Evolutionary conservation across 1,140 invertebrate species (phyloP).

Genomic region (Parapsyche elsis): DNA sequence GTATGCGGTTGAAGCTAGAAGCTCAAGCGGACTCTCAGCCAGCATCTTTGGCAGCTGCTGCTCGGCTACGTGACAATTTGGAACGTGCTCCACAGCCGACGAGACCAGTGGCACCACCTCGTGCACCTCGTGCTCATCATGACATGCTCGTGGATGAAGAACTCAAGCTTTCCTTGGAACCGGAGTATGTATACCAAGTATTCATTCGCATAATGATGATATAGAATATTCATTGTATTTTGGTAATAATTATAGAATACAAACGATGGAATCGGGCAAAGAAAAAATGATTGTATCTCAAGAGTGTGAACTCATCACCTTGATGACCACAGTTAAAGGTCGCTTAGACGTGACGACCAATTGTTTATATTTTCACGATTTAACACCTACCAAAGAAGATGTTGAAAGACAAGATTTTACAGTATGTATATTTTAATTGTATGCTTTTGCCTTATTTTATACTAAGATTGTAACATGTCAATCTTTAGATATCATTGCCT

Average conservation of each 20-base stretch:
- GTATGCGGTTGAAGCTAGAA: constrained; percentile 74
- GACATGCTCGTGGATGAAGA: constrained; percentile 58
- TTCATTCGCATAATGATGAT: background rate
- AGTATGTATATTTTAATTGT: constrained; percentile 53
- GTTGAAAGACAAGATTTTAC: constrained; percentile 67
- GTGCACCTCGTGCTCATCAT: constrained; percentile 50
- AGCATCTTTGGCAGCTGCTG: constrained; percentile 71
- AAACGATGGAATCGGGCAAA: constrained; percentile 49
- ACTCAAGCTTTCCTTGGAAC: constrained; percentile 54
- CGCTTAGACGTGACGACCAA: constrained; percentile 74
- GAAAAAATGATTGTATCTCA: constrained; percentile 73
- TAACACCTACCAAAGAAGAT: constrained; percentile 70
- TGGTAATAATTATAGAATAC: constrained; percentile 47
- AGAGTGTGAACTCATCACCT: constrained; percentile 74
- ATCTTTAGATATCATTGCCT: constrained; percentile 66
- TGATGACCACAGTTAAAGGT: constrained; percentile 74
- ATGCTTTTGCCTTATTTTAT: constrained; percentile 14
- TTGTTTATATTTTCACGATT: constrained; percentile 73
- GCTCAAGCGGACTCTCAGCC: constrained; percentile 67
- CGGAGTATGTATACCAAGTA: constrained; percentile 55
- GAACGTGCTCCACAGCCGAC: constrained; percentile 26
- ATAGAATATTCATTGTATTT: constrained; percentile 13
- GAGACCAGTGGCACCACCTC: constrained; percentile 14
- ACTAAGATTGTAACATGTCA: background rate
- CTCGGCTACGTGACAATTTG: constrained; percentile 72